Percentiles rank a stretch among this genome's conserved stretches.
phyloP scores from a whole-genome alignment of 2,797 vertebrate species.

The Pachyuromys duprasi region DNA sequence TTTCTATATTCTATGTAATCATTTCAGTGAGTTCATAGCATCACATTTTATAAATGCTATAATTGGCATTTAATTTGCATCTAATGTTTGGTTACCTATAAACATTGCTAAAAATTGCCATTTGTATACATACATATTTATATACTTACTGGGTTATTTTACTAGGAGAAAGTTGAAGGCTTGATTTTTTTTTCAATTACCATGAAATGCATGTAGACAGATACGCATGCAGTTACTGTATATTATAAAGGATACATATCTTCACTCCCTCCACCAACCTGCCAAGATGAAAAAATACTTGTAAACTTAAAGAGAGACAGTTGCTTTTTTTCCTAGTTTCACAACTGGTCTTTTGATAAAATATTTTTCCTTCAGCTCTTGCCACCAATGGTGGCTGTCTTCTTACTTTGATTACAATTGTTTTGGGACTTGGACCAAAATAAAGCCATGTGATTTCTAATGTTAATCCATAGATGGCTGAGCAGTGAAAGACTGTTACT shows the following conservation, averaged over 20 bases:
- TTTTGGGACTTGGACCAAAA: not conserved
- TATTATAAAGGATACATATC: conserved; percentile 33
- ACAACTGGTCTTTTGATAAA: conserved; percentile 28
- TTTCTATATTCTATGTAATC: not conserved
- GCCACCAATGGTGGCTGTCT: not conserved
- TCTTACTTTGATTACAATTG: not conserved
- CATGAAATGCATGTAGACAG: conserved; percentile 23
- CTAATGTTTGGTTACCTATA: conserved; percentile 60
- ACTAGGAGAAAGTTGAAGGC: conserved; percentile 3
- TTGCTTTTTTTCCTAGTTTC: conserved; percentile 53
- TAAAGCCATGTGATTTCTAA: conserved; percentile 24
- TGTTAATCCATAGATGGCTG: not conserved
- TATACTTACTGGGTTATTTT: conserved; percentile 50
- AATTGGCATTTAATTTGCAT: conserved; percentile 48
- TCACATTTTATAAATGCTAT: conserved; percentile 45
- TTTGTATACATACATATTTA: conserved; percentile 34
- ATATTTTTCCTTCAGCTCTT: not conserved
- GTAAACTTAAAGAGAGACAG: not conserved
- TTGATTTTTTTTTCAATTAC: not conserved
- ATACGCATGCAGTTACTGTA: conserved; percentile 4
- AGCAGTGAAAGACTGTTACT: not conserved
- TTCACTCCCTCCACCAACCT: not conserved
- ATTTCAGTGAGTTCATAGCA: conserved; percentile 40
- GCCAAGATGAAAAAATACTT: conserved; percentile 42
- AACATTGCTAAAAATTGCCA: conserved; percentile 11